Percentiles rank a stretch among this genome's conserved stretches.
These are phyloP conservation scores for Coelopa pilipes DNA, from an alignment of 2,888 invertebrate species.

Conservation along the genomic window DNA sequence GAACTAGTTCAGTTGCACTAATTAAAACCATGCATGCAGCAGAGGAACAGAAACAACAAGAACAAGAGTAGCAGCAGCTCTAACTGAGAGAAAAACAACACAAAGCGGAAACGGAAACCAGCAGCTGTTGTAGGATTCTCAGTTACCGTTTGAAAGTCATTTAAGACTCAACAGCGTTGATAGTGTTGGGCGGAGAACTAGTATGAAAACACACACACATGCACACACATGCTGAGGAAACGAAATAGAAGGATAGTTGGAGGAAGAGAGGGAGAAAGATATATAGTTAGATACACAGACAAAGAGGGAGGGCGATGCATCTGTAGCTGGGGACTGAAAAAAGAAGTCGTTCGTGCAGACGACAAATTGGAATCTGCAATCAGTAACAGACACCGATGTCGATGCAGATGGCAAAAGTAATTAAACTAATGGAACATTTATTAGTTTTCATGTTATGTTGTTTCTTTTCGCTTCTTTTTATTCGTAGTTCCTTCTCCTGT, in stretches of 20 bases:
- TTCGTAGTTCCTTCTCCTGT: not conserved
- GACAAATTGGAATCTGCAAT: slow-evolving; percentile 15
- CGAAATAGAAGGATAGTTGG: not conserved
- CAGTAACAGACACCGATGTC: slow-evolving; percentile 10
- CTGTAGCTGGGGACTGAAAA: not conserved
- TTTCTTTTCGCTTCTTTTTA: not conserved
- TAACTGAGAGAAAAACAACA: not conserved
- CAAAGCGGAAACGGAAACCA: slow-evolving; percentile 19
- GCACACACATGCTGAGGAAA: not conserved
- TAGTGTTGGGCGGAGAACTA: not conserved
- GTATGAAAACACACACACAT: slow-evolving; percentile 12
- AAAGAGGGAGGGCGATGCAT: no score
- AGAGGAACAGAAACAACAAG: not conserved
- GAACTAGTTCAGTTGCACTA: slow-evolving; percentile 57
- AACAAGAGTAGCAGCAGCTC: not conserved
- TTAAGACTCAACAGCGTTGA: slow-evolving; percentile 4
- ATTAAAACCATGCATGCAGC: slow-evolving; percentile 55
- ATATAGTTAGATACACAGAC: no score
- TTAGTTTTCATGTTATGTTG: not conserved
- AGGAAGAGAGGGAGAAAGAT: not conserved
- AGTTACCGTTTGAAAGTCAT: slow-evolving; percentile 14
- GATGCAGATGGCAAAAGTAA: slow-evolving; percentile 43
- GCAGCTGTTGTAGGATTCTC: slow-evolving; percentile 24
- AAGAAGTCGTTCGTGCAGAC: slow-evolving; percentile 4
- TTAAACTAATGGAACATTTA: slow-evolving; percentile 53